phyloP scores from a whole-genome alignment of 2,888 invertebrate genomes.

The Rotaria socialis region DNA sequence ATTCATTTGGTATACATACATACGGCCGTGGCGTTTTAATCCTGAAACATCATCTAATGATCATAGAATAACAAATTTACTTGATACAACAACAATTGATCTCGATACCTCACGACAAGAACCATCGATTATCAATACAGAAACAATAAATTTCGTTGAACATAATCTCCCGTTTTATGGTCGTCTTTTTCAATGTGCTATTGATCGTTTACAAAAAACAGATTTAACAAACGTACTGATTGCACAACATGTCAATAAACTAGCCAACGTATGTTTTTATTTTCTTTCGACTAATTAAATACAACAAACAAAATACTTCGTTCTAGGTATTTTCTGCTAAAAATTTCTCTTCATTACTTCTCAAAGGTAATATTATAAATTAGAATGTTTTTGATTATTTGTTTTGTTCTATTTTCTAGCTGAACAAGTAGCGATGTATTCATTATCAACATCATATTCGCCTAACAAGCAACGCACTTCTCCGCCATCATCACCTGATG shows the following conservation, averaged over 20 bases:
- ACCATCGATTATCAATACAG: not conserved
- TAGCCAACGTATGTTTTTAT: not conserved
- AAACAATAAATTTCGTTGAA: not conserved
- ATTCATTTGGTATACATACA: slow-evolving; percentile 3
- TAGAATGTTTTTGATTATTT: too few species aligned
- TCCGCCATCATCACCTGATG: not conserved
- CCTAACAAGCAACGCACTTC: not conserved
- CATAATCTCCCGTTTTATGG: not conserved
- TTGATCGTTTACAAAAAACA: slow-evolving; percentile 25
- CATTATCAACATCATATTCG: not conserved
- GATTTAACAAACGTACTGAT: not conserved
- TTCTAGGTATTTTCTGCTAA: not conserved
- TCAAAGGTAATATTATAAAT: not conserved
- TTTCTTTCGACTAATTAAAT: not conserved
- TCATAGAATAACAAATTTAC: not conserved
- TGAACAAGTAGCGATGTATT: slow-evolving; percentile 1
- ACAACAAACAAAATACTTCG: too few species aligned
- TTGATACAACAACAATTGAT: slow-evolving; percentile 13
- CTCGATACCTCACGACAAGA: not conserved
- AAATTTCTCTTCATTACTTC: not conserved
- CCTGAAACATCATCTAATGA: not conserved
- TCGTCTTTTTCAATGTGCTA: slow-evolving; percentile 12
- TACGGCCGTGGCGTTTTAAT: not conserved
- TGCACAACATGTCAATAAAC: not conserved
- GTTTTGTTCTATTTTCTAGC: not conserved